These are phyloP conservation scores for Holacanthella duospinosa DNA, from an alignment of 2,888 invertebrate species.

Conservation along the genomic window DNA sequence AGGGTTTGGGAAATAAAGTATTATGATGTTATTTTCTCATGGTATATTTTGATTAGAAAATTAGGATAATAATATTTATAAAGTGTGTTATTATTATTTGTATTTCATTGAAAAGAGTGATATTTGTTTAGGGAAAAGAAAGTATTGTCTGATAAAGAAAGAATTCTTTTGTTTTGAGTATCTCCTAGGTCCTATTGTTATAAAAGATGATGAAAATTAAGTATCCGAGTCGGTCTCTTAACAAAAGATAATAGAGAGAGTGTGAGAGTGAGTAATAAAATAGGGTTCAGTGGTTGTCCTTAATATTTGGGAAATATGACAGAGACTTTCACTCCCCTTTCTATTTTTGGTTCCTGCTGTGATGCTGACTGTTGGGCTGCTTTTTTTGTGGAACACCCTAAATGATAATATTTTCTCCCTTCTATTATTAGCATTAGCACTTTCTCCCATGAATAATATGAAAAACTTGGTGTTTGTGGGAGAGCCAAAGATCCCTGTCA, in stretches of 20 bases:
- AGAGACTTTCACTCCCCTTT: background rate
- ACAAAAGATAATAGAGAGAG: background rate
- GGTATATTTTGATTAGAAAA: no score
- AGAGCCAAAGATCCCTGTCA: no score
- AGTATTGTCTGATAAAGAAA: background rate
- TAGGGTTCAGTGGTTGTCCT: constrained; percentile 1
- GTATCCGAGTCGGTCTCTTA: background rate
- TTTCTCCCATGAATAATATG: background rate
- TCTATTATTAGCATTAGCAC: constrained; percentile 7
- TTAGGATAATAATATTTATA: no score
- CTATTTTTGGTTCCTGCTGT: background rate
- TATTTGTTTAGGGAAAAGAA: background rate
- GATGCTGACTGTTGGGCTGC: no score
- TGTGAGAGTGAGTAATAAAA: background rate
- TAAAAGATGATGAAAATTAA: background rate
- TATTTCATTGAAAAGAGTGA: background rate
- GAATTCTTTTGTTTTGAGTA: background rate
- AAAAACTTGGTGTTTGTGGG: no score
- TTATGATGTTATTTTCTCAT: no score
- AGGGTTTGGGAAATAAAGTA: no score
- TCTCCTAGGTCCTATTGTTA: no score
- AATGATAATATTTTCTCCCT: constrained; percentile 9
- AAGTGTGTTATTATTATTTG: no score
- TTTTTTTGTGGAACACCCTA: background rate
- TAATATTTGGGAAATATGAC: background rate